phyloP scores from a whole-genome alignment of 2,888 invertebrate species.

The Crematogaster levior region DNA sequence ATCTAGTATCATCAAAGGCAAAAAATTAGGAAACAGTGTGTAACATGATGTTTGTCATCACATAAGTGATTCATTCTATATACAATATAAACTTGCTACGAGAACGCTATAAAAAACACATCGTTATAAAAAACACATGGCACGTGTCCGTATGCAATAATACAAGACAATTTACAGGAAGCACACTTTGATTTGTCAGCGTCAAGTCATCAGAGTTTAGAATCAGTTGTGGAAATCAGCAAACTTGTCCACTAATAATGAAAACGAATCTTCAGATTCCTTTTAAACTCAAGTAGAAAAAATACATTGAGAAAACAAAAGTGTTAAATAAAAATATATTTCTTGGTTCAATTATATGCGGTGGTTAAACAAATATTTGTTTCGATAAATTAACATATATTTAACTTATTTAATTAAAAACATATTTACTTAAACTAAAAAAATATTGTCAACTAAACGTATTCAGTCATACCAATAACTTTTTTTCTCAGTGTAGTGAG shows the following conservation, averaged over 20 bases:
- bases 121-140: neutral
- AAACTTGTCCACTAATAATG: neutral
- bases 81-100: neutral
- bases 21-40: neutral
- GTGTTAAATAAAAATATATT: too few species aligned
- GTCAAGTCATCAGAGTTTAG: neutral
- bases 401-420: too few species aligned
- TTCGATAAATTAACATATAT: too few species aligned
- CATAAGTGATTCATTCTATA: constrained; percentile 8
- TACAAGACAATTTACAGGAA: neutral
- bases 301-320: too few species aligned
- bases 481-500: too few species aligned
- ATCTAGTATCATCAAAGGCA: neutral
- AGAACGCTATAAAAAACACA: neutral
- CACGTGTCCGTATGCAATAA: neutral
- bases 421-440: too few species aligned
- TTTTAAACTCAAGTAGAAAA: too few species aligned
- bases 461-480: too few species aligned
- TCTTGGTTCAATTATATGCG: too few species aligned
- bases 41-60: neutral
- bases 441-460: too few species aligned
- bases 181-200: too few species aligned
- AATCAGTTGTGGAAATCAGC: neutral
- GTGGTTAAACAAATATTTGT: too few species aligned
- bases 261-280: neutral